Base-by-base conservation (phyloP, 2,888 invertebrate species). In the Phymatocera aterrima region DNA sequence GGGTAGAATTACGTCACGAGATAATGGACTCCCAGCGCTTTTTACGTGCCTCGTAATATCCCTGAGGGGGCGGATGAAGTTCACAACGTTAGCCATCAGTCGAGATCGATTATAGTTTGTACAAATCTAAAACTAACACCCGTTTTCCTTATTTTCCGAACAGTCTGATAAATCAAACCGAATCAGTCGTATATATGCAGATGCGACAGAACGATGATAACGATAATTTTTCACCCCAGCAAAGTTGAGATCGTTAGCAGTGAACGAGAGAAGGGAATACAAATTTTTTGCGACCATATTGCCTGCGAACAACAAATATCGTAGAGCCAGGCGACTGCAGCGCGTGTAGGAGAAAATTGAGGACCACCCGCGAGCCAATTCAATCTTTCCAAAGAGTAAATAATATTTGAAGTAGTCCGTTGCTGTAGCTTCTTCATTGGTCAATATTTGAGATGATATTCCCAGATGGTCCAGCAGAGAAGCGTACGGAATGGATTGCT, bases 371-470 rank as follows among this genome's bases (percentile, higher is more conserved):
- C 46, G 34, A 60, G 54, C 43, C 70, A 78, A 78, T 78, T 78
- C 70, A 78, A 78, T 78, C 78, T 78, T 60, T 78, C 70, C 48
- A 60, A 79, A 78, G 80, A 79, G 79, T 80, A 81, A 81, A 84
- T 82, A 83, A 84, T 84, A 82, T 83, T 83, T 82, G 81, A 79
- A 82, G 82, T 81, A 81, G 79, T 75, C 79, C 57, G 79, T 72
- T 43, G 31, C 8, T 31, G 31, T 12, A 48, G 51, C 77, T 78
- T n/a, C n/a, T n/a, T 77, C 78, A 74, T 79, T 78, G 80, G 82
- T 84, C 84, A 83, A 84, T 83, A 83, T 83, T 84, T 84, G 79
- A 82, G 72, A 79, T 78, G 79, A 79, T 80, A 74, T 77, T 80
- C 78, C 77, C 81, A 79, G 81, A 80, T 79, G 77, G 68, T 78